A percentile compares a stretch with the other conserved stretches of the same genome.
phyloP scores from a whole-genome alignment of 2,113 vertebrate species.

The Gallinago media region DNA sequence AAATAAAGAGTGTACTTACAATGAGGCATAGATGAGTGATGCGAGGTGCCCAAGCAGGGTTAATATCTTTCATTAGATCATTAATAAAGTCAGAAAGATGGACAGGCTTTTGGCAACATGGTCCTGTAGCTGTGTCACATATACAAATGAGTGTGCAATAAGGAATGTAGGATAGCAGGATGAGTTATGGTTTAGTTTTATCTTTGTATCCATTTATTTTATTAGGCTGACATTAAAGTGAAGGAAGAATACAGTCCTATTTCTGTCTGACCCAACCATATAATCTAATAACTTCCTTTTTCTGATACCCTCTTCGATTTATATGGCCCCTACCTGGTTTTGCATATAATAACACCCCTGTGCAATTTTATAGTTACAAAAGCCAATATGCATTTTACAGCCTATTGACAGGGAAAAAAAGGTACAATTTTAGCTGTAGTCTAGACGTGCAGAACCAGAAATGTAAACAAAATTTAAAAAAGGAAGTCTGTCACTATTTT shows the following conservation, averaged over 20 bases:
- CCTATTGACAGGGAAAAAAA: background rate
- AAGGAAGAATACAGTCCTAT: background rate
- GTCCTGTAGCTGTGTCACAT: background rate
- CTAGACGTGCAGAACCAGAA: background rate
- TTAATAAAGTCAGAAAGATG: background rate
- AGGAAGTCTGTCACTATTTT: background rate
- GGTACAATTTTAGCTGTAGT: background rate
- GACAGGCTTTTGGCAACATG: background rate
- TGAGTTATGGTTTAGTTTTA: background rate
- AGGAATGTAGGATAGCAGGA: fast-evolving
- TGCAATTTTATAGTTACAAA: background rate
- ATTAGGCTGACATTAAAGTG: background rate
- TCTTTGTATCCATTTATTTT: background rate
- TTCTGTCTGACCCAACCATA: background rate
- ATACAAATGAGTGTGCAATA: background rate
- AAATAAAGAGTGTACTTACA: background rate
- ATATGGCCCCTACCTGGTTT: background rate
- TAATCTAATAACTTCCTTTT: background rate
- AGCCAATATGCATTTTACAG: background rate
- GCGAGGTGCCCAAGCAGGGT: background rate
- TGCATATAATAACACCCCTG: background rate
- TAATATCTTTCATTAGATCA: background rate
- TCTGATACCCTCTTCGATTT: background rate
- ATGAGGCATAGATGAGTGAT: background rate
- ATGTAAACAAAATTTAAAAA: background rate